Evolutionary conservation across 92 coral and sea anemone genomes (phyloP).

Genomic region (Zoanthus sansibaricus): DNA sequence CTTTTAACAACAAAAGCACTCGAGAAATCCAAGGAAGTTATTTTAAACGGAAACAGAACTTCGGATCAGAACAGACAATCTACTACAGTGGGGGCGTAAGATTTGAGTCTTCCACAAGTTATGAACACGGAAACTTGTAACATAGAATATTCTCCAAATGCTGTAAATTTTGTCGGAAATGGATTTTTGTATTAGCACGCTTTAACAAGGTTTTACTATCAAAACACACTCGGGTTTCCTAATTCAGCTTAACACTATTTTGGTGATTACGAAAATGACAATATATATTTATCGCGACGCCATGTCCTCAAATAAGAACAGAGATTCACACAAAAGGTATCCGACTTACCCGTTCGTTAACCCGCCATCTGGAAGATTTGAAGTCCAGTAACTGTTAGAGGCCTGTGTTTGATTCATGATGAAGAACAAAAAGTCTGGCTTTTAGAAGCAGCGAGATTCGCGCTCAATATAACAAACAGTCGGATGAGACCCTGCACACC

Average conservation of each 20-base stretch:
- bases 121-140: conserved; percentile 47
- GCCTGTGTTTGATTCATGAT: conserved; percentile 49
- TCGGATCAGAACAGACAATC: conserved; percentile 1
- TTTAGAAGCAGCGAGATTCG: conserved; percentile 49
- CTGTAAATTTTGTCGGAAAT: conserved; percentile 20
- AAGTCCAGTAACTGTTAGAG: conserved; percentile 48
- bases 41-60: conserved; percentile 51
- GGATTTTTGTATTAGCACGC: conserved; percentile 19
- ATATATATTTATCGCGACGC: conserved; percentile 42
- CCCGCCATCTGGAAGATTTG: conserved; percentile 29
- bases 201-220: conserved; percentile 8
- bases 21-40: conserved; percentile 37
- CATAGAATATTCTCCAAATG: conserved; percentile 11
- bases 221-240: conserved; percentile 1
- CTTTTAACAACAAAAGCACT: conserved; percentile 22
- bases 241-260: conserved; percentile 13
- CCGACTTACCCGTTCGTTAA: conserved; percentile 33
- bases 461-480: conserved; percentile 49
- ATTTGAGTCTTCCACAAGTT: conserved; percentile 26
- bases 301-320: conserved; percentile 25
- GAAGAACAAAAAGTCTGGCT: conserved; percentile 27
- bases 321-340: conserved; percentile 12
- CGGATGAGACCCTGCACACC: conserved; percentile 44
- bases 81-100: conserved; percentile 37
- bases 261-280: conserved; percentile 38